These are phyloP conservation scores for Malthinus seriepunctatus DNA, from an alignment of 2,888 invertebrate species.

Conservation along the genomic window DNA sequence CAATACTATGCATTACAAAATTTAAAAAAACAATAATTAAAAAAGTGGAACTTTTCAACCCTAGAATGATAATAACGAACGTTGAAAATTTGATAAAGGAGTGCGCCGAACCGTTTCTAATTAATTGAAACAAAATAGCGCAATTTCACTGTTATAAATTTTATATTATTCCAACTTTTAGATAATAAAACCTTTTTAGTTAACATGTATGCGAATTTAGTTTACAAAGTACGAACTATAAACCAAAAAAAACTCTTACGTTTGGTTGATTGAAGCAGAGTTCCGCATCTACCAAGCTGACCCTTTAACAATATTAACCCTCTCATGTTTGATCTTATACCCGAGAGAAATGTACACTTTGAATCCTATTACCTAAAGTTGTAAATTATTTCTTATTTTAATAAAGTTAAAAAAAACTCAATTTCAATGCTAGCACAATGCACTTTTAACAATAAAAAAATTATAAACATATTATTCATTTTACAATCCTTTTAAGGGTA, in stretches of 20 bases:
- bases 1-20: too few relatives aligned
- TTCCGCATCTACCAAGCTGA: constrained; percentile 20
- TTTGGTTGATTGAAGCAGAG: constrained; percentile 31
- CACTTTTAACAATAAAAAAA: constrained; percentile 5
- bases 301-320: constrained; percentile 26
- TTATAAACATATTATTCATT: constrained; percentile 19
- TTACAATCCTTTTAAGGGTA: constrained; percentile 12
- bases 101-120: too few relatives aligned
- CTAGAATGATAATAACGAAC: too few relatives aligned
- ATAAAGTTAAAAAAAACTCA: background rate
- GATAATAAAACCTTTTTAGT: too few relatives aligned
- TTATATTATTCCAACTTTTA: too few relatives aligned
- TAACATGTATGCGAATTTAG: background rate
- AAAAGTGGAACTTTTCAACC: too few relatives aligned
- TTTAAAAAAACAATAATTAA: too few relatives aligned
- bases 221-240: constrained; percentile 5
- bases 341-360: background rate
- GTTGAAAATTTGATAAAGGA: too few relatives aligned
- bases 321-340: constrained; percentile 25
- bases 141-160: too few relatives aligned
- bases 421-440: background rate
- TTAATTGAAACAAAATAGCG: too few relatives aligned
- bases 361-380: background rate
- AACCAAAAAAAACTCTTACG: constrained; percentile 12
- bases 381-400: background rate